These are phyloP conservation scores for Grammomys surdaster DNA, from an alignment of 2,113 vertebrate genomes.

Conservation along the genomic window DNA sequence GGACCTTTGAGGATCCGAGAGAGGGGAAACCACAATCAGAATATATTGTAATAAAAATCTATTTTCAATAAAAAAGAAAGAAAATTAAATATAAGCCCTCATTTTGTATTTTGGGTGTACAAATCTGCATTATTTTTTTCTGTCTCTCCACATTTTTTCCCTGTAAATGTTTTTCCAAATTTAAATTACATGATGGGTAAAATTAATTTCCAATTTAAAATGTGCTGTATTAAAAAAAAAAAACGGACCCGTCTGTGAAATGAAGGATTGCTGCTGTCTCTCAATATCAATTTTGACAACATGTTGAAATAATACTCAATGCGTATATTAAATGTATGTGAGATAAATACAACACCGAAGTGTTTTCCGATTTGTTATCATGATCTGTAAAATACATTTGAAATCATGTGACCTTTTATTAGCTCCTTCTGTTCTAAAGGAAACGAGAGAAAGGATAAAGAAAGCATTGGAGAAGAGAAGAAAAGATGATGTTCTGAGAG, in stretches of 20 bases:
- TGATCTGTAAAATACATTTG: neutral
- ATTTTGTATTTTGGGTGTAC: neutral
- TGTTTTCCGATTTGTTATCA: neutral
- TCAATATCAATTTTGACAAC: neutral
- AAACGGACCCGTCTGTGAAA: neutral
- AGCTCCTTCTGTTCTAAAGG: neutral
- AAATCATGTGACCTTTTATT: neutral
- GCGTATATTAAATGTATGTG: neutral
- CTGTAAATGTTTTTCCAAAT: neutral
- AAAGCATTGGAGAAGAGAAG: neutral
- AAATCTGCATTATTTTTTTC: neutral
- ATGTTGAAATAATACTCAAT: neutral
- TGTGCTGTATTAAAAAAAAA: neutral
- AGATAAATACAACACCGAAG: neutral
- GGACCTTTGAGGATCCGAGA: neutral
- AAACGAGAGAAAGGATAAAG: neutral
- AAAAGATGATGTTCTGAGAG: neutral
- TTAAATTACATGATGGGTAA: neutral
- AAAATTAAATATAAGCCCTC: conserved; percentile 1
- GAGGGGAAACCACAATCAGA: neutral
- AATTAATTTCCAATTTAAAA: neutral
- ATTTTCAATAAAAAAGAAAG: neutral
- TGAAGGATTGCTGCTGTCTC: neutral
- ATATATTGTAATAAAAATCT: neutral
- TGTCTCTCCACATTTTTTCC: neutral